Evolutionary conservation across 1,140 invertebrate species (phyloP), one percentile per base, ranked within the genome.

Genomic region (Copidosoma floridanum): DNA sequence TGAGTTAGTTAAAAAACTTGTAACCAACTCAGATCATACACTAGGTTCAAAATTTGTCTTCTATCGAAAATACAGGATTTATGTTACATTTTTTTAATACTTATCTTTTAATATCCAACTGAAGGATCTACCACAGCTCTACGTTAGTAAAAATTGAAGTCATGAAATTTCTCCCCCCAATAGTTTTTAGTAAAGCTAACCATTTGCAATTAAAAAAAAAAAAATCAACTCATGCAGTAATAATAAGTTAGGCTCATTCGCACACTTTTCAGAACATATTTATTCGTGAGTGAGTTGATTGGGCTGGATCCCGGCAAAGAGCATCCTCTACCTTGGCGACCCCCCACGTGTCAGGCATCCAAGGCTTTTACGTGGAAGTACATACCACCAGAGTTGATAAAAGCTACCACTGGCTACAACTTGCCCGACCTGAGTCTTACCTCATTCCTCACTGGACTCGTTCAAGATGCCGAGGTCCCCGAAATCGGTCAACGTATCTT

Each of bases 401-500:
- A 68, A 63, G 47, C 62, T 41, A 57, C 71, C 27, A 52, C 55
- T 6, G 50, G 16, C 38, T 53, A 43, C 3, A 61, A 60, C 62
- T 61, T 59, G 8, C 61, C 71, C 14, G 74, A 75, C 26, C 38
- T 46, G 20, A 67, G 64, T 51, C 41, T 76, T 1, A 57, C 61
- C n/a, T 43, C 63, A 18, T 52, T 63, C 50, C 56, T 76, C 32
- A 64, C 48, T 41, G 47, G 53, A 58, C 61, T 75, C 40, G 69
- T 69, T 4, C 67, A 73, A 52, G 71, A 77, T 47, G 78, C 80
- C 60, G 83, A 86, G 27, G 83, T 88, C 58, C 85, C 85, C 11
- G 89, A 91, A 76, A 86, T 91, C 52, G 89, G 89, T 5, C 89
- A 90, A 69, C 79, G 89, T 56, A 90, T 92, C 65, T 82, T 88